Evolutionary conservation across 2,113 vertebrate genomes (phyloP), one percentile per base, ranked within the genome.

Genomic region (Pyxicephalus adspersus): DNA sequence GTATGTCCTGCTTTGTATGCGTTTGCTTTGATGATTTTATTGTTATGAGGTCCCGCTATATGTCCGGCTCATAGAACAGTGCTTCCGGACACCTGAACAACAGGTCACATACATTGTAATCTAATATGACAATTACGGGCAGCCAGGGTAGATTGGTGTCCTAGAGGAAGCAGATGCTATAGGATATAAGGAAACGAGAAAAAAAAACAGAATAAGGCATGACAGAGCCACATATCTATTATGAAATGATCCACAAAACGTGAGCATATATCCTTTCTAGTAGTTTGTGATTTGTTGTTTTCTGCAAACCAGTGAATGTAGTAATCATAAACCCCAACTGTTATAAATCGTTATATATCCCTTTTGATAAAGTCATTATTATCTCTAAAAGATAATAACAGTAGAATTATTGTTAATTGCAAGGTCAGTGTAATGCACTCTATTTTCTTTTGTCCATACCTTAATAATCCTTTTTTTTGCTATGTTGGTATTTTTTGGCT

Each of bases 141-240:
- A 54, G n/a, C 20, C 31, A 81, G 31, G 29, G 45, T 63, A 45
- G 22, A 65, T 51, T 16, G 67, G 38, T 64, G 67, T 22, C 45
- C 38, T 54, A 25, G 60, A 75, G 80, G 80, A 81, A 81, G 80
- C 80, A 81, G 80, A 75, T 81, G 80, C 70, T 61, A 75, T 66
- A 81, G 50, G 71, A 75, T 66, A 75, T 55, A 73, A 57, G 61
- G 54, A 23, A 51, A 55, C 55, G 18, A 22, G 26, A 55, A 74
- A 54, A 16, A 58, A 20, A 75, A 73, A 34, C 20, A 54, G 19
- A 54, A 70, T 25, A 58, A 31, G 45, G 28, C 3, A 64, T 20
- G 25, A 52, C 18, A 72, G 16, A 80, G 57, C 15, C 60, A 81
- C 52, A 0, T 86, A 89, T 87, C 85, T 83, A 84, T 0, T 0